A percentile compares a stretch with the other conserved stretches of the same genome.
These are phyloP conservation scores for Zaprionus nigranus DNA, from an alignment of 1,140 invertebrate genomes.

Conservation along the genomic window DNA sequence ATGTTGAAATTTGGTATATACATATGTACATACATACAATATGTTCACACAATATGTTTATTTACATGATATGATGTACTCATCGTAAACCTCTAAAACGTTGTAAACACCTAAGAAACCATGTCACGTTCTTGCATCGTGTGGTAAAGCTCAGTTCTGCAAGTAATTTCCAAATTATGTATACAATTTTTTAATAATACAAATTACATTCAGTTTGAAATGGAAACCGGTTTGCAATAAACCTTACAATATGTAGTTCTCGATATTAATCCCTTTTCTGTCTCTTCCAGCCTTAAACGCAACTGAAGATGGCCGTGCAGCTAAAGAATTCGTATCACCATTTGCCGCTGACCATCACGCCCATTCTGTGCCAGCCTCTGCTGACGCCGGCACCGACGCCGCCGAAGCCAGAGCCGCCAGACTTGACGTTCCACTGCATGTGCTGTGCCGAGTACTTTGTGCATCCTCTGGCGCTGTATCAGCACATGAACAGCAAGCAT, in stretches of 20 bases:
- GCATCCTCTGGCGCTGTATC: slow-evolving; percentile 72
- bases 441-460: slow-evolving; percentile 77
- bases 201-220: background rate
- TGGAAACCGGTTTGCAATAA: background rate
- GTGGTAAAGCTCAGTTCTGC: background rate
- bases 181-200: background rate
- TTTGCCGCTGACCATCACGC: slow-evolving; percentile 73
- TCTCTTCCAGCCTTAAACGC: slow-evolving; percentile 52
- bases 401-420: slow-evolving; percentile 62
- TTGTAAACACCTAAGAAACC: background rate
- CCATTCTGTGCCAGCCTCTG: slow-evolving; percentile 61
- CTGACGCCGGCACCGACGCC: slow-evolving; percentile 43
- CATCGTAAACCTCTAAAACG: background rate
- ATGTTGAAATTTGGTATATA: slow-evolving; percentile 6
- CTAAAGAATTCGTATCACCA: slow-evolving; percentile 73
- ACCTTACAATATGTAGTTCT: no score
- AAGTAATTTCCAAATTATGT: background rate
- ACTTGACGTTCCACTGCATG: slow-evolving; percentile 83
- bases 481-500: slow-evolving; percentile 80
- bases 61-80: background rate
- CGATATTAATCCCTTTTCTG: background rate
- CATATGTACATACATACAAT: background rate
- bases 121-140: background rate
- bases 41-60: background rate
- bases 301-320: slow-evolving; percentile 66